These are phyloP conservation scores for Cephalophus harveyi DNA, from an alignment of 2,113 vertebrate genomes.

Conservation along the genomic window DNA sequence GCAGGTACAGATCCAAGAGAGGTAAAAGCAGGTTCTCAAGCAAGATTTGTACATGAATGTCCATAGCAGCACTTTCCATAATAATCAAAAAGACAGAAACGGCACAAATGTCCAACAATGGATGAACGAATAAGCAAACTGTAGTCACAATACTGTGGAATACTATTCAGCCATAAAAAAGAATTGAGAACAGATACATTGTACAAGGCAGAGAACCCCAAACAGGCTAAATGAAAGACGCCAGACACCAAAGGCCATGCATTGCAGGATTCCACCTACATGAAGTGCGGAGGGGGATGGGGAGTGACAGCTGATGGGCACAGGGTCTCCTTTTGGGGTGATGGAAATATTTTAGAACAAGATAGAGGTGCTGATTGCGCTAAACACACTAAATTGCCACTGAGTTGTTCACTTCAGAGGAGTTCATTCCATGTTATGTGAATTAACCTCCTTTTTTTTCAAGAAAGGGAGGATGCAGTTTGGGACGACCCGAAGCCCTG, in stretches of 20 bases:
- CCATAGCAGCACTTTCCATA: rapidly evolving
- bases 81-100: not conserved
- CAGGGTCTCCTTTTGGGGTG: not conserved
- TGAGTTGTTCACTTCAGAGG: not conserved
- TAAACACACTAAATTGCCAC: not conserved
- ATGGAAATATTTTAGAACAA: too few species aligned
- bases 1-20: not conserved
- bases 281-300: rapidly evolving
- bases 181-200: rapidly evolving
- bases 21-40: too few species aligned
- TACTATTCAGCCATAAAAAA: not conserved
- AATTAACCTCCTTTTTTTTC: not conserved
- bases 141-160: not conserved
- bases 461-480: not conserved
- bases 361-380: rapidly evolving
- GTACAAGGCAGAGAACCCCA: rapidly evolving
- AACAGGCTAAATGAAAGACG: not conserved
- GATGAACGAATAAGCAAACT: rapidly evolving
- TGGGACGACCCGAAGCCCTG: not conserved
- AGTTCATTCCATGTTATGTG: not conserved
- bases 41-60: rapidly evolving
- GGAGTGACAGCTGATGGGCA: not conserved
- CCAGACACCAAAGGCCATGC: not conserved
- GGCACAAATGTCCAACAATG: rapidly evolving
- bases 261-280: rapidly evolving